A percentile compares a stretch with the other conserved stretches of the same genome.
These are phyloP conservation scores for Uromys caudimaculatus DNA, from an alignment of 2,797 vertebrate genomes.

Conservation along the genomic window DNA sequence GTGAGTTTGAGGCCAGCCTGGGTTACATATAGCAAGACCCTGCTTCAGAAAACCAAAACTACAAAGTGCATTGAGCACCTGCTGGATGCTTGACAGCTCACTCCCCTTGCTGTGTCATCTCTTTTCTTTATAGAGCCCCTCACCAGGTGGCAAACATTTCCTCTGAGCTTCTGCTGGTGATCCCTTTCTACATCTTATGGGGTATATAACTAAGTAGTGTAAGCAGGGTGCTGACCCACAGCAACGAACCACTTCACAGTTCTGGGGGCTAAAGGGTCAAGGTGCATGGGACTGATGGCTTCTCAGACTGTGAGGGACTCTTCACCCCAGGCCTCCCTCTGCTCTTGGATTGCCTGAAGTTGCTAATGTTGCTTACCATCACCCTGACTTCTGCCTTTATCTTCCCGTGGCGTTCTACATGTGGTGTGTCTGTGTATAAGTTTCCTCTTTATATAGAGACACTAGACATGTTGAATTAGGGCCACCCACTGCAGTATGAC, in stretches of 20 bases:
- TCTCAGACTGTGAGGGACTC: background rate
- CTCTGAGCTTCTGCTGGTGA: background rate
- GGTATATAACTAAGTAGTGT: no score
- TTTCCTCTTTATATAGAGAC: background rate
- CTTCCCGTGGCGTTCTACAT: background rate
- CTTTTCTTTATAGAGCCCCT: background rate
- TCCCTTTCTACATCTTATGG: background rate
- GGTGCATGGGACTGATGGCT: background rate
- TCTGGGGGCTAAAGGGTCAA: no score
- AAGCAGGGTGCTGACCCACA: no score
- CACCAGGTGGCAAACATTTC: background rate
- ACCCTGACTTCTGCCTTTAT: background rate
- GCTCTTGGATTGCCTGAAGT: background rate
- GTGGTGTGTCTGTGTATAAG: background rate
- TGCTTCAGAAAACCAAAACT: background rate
- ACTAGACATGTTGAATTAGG: background rate
- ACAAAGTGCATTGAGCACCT: background rate
- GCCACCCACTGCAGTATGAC: background rate
- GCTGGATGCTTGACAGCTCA: background rate
- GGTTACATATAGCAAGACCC: background rate
- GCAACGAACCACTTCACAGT: no score
- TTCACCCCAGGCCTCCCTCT: background rate
- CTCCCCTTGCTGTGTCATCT: background rate
- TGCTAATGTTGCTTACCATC: background rate
- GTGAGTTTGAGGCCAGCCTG: background rate